phyloP scores from a whole-genome alignment of 1,140 invertebrate genomes.

The Lamellibrachia luymesi region DNA sequence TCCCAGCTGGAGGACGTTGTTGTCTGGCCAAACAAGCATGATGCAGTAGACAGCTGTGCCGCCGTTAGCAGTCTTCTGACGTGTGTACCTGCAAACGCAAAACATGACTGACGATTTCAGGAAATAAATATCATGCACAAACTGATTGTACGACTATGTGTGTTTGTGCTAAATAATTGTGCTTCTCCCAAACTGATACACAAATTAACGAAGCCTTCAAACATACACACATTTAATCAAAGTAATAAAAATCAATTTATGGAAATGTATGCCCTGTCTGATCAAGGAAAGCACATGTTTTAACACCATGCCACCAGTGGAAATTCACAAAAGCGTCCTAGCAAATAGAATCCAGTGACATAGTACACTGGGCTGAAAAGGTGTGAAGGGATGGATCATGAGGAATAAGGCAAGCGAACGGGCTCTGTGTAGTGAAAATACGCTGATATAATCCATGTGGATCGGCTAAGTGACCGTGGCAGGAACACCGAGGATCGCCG shows the following conservation, averaged over 20 bases:
- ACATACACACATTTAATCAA: no score
- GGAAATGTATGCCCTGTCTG: neutral
- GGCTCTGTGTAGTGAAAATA: no score
- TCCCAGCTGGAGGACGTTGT: constrained; percentile 60
- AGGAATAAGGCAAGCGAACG: no score
- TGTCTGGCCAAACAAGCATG: constrained; percentile 67
- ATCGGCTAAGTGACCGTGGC: no score
- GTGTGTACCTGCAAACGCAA: constrained; percentile 63
- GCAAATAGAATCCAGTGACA: neutral
- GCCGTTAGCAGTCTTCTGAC: constrained; percentile 39
- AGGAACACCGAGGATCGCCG: no score
- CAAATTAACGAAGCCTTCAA: no score
- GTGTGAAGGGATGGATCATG: no score
- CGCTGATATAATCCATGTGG: no score
- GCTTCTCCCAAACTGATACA: no score
- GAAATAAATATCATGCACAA: neutral
- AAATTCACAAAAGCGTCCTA: neutral
- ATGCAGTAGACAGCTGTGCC: constrained; percentile 64
- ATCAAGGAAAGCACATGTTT: neutral
- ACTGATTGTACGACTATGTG: no score
- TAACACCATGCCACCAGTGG: neutral
- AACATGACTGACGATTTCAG: neutral
- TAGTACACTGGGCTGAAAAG: neutral
- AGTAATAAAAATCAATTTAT: neutral
- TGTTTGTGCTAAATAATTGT: no score